These are phyloP conservation scores for Ispidina picta DNA, from an alignment of 2,797 vertebrate genomes.

Conservation along the genomic window DNA sequence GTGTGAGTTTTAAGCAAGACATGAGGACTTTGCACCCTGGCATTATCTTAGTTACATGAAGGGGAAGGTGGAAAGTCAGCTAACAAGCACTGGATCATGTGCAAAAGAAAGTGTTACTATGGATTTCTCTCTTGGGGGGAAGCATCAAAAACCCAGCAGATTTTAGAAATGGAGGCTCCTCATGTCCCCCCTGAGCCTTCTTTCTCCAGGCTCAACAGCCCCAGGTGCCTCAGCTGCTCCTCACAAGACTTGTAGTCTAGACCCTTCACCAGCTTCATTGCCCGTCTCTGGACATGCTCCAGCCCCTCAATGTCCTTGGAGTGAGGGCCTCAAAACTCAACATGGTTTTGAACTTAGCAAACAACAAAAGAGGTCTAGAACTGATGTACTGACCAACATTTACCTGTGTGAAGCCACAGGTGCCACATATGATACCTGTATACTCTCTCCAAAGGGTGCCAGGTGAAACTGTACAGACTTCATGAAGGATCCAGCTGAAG, in stretches of 20 bases:
- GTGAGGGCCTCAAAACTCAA: not conserved
- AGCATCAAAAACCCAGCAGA: not conserved
- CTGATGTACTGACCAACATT: rapidly evolving
- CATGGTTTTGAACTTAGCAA: not conserved
- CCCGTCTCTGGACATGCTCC: not conserved
- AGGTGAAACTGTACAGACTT: not conserved
- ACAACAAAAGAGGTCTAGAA: not conserved
- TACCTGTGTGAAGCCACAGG: not conserved
- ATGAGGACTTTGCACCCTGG: not conserved
- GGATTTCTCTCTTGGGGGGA: not conserved
- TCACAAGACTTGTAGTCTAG: not conserved
- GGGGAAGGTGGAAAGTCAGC: not conserved
- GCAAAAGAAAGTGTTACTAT: not conserved
- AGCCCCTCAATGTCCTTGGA: not conserved
- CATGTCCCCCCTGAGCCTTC: not conserved
- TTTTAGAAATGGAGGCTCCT: not conserved
- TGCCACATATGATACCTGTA: not conserved
- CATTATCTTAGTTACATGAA: not conserved
- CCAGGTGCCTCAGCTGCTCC: not conserved
- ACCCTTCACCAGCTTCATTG: not conserved
- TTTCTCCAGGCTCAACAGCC: not conserved
- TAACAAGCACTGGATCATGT: not conserved
- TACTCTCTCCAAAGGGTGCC: not conserved
- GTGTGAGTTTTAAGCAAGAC: not conserved
- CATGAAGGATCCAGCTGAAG: not conserved